Conservation (phyloP, 2,888 invertebrate genomes). For the Aphidius colemani region DNA sequence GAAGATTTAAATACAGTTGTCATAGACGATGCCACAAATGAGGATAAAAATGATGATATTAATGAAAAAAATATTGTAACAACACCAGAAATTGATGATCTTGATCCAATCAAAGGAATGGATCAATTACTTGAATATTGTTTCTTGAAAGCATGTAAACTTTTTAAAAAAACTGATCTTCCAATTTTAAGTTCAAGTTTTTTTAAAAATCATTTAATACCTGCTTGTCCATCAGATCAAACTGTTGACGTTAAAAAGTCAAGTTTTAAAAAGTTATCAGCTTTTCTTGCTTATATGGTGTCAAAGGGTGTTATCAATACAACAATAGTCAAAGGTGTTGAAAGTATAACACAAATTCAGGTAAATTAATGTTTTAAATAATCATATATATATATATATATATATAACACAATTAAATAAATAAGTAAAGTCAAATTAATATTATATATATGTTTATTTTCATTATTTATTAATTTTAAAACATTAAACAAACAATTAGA, state of each 20-base stretch:
- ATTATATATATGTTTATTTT: too few relatives aligned
- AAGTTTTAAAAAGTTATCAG: constrained; percentile 84
- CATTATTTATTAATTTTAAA: too few relatives aligned
- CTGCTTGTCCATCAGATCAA: constrained; percentile 72
- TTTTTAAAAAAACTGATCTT: constrained; percentile 71
- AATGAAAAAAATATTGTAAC: not conserved
- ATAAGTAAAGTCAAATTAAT: too few relatives aligned
- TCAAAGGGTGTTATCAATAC: constrained; percentile 51
- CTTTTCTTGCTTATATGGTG: constrained; percentile 79
- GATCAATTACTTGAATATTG: constrained; percentile 77
- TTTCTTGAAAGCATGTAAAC: constrained; percentile 79
- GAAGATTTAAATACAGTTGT: constrained; percentile 15
- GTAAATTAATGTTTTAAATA: constrained; percentile 34
- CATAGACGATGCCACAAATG: constrained; percentile 1
- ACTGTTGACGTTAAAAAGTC: constrained; percentile 86
- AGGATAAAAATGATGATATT: constrained; percentile 19
- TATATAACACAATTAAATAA: too few relatives aligned
- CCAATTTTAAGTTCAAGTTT: constrained; percentile 84
- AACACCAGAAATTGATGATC: too few relatives aligned
- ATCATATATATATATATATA: too few relatives aligned
- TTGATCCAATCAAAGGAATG: constrained; percentile 65
- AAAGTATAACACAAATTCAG: constrained; percentile 73
- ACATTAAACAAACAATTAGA: too few relatives aligned
- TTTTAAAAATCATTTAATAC: constrained; percentile 72
- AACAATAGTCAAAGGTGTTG: constrained; percentile 74